Conservation (phyloP, 2,113 vertebrate genomes). For the Turdus rufiventris region DNA sequence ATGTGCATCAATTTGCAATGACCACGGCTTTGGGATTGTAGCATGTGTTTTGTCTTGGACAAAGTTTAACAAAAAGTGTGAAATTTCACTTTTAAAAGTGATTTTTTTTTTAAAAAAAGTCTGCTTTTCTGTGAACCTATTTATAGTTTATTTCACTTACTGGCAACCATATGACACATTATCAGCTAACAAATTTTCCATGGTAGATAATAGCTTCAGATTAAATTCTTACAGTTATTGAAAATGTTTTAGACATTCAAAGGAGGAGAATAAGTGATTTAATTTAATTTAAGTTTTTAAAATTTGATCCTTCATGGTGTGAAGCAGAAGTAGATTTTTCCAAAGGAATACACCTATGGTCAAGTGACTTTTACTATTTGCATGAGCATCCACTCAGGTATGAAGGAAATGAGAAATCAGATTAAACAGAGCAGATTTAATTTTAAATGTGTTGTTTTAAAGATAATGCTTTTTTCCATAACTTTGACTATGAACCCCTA, state of each 20-base stretch:
- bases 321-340: not conserved
- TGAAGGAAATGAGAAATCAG: not conserved
- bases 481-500: not conserved
- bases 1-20: constrained; percentile 18
- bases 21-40: not conserved
- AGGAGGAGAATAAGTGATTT: not conserved
- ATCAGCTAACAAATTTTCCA: not conserved
- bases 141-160: not conserved
- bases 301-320: not conserved
- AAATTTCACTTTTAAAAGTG: not conserved
- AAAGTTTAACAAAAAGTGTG: not conserved
- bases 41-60: not conserved
- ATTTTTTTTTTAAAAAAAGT: not conserved
- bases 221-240: not conserved
- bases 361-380: not conserved
- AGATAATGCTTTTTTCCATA: not conserved
- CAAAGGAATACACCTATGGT: not conserved
- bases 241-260: not conserved
- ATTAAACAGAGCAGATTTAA: not conserved
- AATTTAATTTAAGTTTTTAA: not conserved
- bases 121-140: not conserved
- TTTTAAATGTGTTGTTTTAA: not conserved
- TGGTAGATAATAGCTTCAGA: not conserved
- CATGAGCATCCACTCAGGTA: not conserved
- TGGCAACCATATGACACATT: not conserved